These are phyloP conservation scores for Protobothrops flavoviridis DNA, from an alignment of 2,113 vertebrate genomes.

Conservation along the genomic window DNA sequence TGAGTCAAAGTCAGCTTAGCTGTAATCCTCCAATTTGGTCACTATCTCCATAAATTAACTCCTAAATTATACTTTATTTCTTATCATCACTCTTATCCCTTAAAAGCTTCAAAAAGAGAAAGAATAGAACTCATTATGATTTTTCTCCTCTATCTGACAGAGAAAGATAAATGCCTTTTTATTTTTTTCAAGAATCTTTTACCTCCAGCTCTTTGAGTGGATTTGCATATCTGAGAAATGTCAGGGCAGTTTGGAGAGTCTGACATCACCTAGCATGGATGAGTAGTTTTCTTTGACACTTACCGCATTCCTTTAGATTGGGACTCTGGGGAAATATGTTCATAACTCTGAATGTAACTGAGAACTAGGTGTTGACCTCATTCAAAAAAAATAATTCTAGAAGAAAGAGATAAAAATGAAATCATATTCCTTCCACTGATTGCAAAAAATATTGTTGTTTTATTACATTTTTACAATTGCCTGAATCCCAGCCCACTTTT, in stretches of 20 bases:
- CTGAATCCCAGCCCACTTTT: not conserved
- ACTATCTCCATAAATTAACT: not conserved
- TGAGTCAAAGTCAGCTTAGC: not conserved
- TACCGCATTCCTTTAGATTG: not conserved
- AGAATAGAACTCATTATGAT: not conserved
- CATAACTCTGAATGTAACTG: slow-evolving; percentile 14
- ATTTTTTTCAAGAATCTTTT: not conserved
- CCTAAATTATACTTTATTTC: not conserved
- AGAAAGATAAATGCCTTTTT: not conserved
- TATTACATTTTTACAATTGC: not conserved
- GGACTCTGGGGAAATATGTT: not conserved
- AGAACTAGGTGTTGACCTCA: slow-evolving; percentile 52
- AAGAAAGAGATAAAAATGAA: slow-evolving; percentile 3
- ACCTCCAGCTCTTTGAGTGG: not conserved
- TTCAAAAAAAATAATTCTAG: slow-evolving; percentile 27
- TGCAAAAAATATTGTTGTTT: not conserved
- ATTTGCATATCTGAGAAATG: not conserved
- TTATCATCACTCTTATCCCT: not conserved
- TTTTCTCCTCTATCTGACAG: not conserved
- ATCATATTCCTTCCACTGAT: not conserved
- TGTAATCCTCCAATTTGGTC: not conserved
- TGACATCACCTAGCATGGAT: not conserved
- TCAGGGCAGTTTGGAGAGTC: not conserved
- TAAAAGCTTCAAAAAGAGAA: not conserved
- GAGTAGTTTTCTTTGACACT: not conserved